Evolutionary conservation across 2,797 vertebrate species (phyloP).

Genomic region (Atherinosoma microstoma): DNA sequence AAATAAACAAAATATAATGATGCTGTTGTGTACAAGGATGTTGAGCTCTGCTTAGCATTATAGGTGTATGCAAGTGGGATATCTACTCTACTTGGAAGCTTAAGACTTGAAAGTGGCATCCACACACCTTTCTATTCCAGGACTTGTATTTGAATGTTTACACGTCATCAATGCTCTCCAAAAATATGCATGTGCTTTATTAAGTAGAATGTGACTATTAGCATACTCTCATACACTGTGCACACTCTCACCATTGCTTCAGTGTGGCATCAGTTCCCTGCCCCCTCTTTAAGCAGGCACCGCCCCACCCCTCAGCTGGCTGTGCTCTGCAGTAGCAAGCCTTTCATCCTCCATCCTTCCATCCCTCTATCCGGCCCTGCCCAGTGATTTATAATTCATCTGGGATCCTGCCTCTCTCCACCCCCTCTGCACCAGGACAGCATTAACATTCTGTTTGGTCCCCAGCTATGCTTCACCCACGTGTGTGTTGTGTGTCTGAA

Average conservation of each 20-base stretch:
- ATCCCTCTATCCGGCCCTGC: slow-evolving; percentile 78
- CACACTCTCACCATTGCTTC: slow-evolving; percentile 42
- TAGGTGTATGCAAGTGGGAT: neutral
- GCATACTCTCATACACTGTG: slow-evolving; percentile 16
- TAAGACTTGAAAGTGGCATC: neutral
- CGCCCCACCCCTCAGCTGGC: slow-evolving; percentile 73
- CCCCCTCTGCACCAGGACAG: slow-evolving; percentile 79
- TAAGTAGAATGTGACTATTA: slow-evolving; percentile 2
- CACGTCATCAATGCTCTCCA: neutral
- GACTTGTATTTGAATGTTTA: neutral
- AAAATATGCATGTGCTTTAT: slow-evolving; percentile 6
- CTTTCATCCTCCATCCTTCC: slow-evolving; percentile 76
- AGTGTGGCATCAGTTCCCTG: slow-evolving; percentile 64
- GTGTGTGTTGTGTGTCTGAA: slow-evolving; percentile 61
- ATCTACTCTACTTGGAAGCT: slow-evolving; percentile 3
- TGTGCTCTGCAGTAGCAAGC: slow-evolving; percentile 70
- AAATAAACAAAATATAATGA: neutral
- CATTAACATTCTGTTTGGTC: slow-evolving; percentile 84
- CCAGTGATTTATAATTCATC: slow-evolving; percentile 88
- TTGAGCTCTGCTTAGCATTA: neutral
- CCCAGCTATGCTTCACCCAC: slow-evolving; percentile 72
- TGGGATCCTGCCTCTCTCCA: slow-evolving; percentile 79
- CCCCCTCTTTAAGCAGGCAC: slow-evolving; percentile 72
- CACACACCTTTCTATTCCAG: neutral
- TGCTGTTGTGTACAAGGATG: neutral